Conservation (phyloP, 2,113 vertebrate species). For the Stictonetta naevosa region DNA sequence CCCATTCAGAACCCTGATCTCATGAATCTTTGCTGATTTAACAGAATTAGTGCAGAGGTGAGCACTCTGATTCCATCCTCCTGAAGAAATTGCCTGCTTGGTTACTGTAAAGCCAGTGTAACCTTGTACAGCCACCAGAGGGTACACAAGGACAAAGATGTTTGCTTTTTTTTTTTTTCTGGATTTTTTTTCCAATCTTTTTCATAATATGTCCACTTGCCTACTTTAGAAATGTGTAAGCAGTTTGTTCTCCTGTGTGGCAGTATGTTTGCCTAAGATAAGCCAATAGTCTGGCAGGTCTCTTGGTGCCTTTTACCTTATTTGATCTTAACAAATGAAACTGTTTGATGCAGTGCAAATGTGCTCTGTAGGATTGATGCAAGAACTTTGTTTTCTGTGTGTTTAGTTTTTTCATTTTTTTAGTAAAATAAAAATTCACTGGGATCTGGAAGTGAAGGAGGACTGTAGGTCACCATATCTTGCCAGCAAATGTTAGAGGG, state of each 20-base stretch:
- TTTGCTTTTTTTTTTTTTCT: not conserved
- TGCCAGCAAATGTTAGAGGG: not conserved
- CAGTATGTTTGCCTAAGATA: constrained; percentile 52
- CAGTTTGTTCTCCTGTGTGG: not conserved
- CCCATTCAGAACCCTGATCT: not conserved
- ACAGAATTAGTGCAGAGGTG: not conserved
- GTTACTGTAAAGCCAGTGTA: not conserved
- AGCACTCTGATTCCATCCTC: not conserved
- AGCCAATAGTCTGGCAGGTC: not conserved
- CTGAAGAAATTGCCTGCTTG: not conserved
- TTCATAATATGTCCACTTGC: not conserved
- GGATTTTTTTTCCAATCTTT: not conserved
- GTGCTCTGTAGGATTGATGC: not conserved
- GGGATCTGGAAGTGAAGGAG: not conserved
- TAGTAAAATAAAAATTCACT: not conserved
- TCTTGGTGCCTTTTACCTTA: constrained; percentile 9
- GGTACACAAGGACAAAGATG: constrained; percentile 17
- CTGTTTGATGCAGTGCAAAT: not conserved
- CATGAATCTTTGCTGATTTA: not conserved
- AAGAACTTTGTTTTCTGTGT: not conserved
- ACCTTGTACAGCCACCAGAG: constrained; percentile 35
- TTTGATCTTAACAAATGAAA: constrained; percentile 26
- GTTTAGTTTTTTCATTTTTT: not conserved
- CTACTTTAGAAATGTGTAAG: not conserved
- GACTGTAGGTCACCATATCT: not conserved